These are phyloP conservation scores for Paramuricea clavata DNA, from an alignment of 92 coral and sea anemone species.

Conservation along the genomic window DNA sequence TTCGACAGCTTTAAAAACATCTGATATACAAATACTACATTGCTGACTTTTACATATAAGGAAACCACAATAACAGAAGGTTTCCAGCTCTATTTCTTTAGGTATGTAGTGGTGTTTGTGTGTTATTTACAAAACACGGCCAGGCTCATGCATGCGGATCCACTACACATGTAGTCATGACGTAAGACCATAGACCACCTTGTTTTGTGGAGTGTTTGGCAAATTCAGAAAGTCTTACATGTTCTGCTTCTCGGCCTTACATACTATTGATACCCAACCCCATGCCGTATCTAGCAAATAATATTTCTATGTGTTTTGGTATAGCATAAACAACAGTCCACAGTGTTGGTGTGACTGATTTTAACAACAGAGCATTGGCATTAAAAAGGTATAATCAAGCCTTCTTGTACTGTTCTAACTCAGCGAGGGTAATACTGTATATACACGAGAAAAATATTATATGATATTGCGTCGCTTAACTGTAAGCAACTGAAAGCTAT, in stretches of 20 bases:
- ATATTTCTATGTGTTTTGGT: slow-evolving; percentile 70
- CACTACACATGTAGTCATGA: slow-evolving; percentile 69
- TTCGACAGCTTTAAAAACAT: slow-evolving; percentile 4
- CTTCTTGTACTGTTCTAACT: background rate
- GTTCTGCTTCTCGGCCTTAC: slow-evolving; percentile 76
- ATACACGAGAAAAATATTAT: slow-evolving; percentile 65
- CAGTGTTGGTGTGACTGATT: slow-evolving; percentile 68
- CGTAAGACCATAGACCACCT: slow-evolving; percentile 71
- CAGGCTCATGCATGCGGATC: slow-evolving; percentile 65
- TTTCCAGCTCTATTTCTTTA: slow-evolving; percentile 35
- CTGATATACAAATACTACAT: slow-evolving; percentile 35
- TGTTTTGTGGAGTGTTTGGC: slow-evolving; percentile 69
- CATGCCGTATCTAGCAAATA: slow-evolving; percentile 66
- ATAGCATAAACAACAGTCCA: slow-evolving; percentile 82
- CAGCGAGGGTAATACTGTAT: slow-evolving; percentile 26
- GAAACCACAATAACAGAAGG: slow-evolving; percentile 69
- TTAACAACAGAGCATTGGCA: slow-evolving; percentile 55
- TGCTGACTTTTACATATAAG: slow-evolving; percentile 27
- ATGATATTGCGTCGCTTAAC: slow-evolving; percentile 67
- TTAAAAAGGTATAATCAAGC: slow-evolving; percentile 64
- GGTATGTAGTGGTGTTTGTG: slow-evolving; percentile 66
- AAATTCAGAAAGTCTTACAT: slow-evolving; percentile 68
- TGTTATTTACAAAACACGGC: slow-evolving; percentile 39
- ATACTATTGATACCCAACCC: slow-evolving; percentile 74
- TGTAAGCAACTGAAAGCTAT: slow-evolving; percentile 67